A percentile compares a stretch with the other conserved stretches of the same genome.
Evolutionary conservation across 2,113 vertebrate genomes (phyloP).

Genomic region (Clarias batrachus): DNA sequence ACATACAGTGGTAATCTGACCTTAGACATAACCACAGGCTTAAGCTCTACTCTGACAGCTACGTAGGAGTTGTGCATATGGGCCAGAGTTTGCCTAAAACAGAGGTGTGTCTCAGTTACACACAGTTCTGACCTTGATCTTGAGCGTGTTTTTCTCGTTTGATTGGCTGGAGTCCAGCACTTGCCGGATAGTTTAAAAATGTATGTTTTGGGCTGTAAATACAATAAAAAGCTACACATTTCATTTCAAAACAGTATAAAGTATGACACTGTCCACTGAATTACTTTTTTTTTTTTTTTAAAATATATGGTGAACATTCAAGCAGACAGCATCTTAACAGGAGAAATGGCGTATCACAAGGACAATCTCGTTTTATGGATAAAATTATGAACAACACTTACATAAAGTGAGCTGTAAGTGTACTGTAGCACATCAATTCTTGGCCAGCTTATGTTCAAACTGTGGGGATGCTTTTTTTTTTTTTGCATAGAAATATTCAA

Average conservation of each 20-base stretch:
- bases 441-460: not conserved
- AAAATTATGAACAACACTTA: not conserved
- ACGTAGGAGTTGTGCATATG: not conserved
- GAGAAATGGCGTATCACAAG: not conserved
- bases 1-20: too few relatives aligned
- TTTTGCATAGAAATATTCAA: not conserved
- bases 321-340: not conserved
- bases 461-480: not conserved
- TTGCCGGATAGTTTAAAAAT: not conserved
- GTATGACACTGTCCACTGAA: not conserved
- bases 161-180: not conserved
- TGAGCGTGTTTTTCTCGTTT: not conserved
- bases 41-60: too few relatives aligned
- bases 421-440: not conserved
- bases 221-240: not conserved
- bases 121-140: not conserved
- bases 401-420: not conserved
- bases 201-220: not conserved
- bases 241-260: not conserved
- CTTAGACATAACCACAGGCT: too few relatives aligned
- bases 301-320: not conserved
- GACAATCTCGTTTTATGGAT: not conserved
- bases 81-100: not conserved
- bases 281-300: not conserved
- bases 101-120: not conserved